A percentile compares a stretch with the other conserved stretches of the same genome.
Conservation (phyloP, 2,797 vertebrate genomes). For the Mormyrops boulengeri region DNA sequence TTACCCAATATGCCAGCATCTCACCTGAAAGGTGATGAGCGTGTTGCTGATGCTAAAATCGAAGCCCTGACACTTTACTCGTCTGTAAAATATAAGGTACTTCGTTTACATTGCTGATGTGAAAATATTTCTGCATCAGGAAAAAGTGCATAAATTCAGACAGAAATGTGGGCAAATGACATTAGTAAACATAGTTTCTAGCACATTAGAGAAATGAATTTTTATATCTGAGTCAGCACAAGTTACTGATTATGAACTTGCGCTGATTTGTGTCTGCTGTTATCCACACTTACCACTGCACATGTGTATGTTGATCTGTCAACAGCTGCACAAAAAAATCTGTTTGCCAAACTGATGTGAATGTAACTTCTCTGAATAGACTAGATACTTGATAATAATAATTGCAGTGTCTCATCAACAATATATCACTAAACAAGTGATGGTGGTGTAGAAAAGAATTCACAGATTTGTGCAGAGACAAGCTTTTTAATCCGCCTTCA, state of each 20-base stretch:
- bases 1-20: neutral
- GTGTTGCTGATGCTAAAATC: neutral
- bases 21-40: neutral
- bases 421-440: neutral
- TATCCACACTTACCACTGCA: neutral
- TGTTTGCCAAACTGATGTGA: neutral
- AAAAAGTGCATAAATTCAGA: neutral
- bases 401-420: neutral
- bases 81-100: neutral
- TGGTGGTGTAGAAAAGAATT: neutral
- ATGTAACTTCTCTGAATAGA: neutral
- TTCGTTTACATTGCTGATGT: neutral
- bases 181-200: neutral
- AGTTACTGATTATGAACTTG: neutral
- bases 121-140: neutral
- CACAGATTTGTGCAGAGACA: neutral
- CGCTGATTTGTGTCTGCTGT: neutral
- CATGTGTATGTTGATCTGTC: neutral
- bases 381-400: neutral
- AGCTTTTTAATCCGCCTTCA: neutral
- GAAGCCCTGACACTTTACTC: neutral
- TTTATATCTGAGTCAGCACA: neutral
- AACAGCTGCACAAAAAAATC: neutral
- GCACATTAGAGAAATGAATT: neutral
- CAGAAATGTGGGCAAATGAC: neutral